These are phyloP conservation scores for Sus scrofa DNA, from an alignment of 2,113 vertebrate genomes.

Conservation along the genomic window T2T-Sscrofa CM000824.6:44587001-44587500, in stretches of 20 bases:
- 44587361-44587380: not conserved
- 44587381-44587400: not conserved
- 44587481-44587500: not conserved
- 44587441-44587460: slow-evolving; percentile 46
- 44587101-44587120: not conserved
- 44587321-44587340: not conserved
- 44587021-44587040: slow-evolving; percentile 14
- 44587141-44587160: not conserved
- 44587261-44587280: not conserved
- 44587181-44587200: not conserved
- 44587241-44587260: not conserved
- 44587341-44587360: not conserved
- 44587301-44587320: not conserved
- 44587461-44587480: slow-evolving; percentile 56
- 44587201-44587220: not conserved
- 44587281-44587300: slow-evolving; percentile 25
- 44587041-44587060: not conserved
- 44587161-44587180: not conserved
- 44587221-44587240: not conserved
- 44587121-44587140: not conserved
- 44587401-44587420: slow-evolving; percentile 42
- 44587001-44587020: not conserved
- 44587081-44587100: not conserved
- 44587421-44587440: slow-evolving; percentile 32
- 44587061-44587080: not conserved